Base-by-base conservation (phyloP, 1,140 invertebrate genomes). In the Rhopalosiphum padi region DNA sequence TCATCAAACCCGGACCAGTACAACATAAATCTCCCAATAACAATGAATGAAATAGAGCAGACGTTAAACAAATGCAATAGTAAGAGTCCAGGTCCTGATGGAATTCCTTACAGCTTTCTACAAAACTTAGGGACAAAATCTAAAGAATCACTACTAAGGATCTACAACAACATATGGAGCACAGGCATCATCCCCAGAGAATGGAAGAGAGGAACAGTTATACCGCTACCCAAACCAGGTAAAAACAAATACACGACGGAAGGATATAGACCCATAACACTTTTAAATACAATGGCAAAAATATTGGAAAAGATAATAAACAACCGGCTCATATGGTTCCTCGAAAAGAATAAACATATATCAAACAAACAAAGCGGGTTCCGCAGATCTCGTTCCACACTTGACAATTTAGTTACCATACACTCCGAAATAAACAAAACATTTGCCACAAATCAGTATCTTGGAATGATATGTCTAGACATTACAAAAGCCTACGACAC, bases 231-330 rank as follows among this genome's bases (percentile, higher is more conserved):
- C 1, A 68, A 68, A 68, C 83, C 83, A 41, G 35, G 37, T 43
- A 85, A 85, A 68, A 68, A 95, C 95, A 94, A 95, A 95, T 82
- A 94, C 95, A 53, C 95, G 95, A 93, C 96, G 96, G 86, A 96
- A 96, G 43, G 96, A 96, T 43, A 96, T 96, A 94, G 95, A 96
- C 95, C 96, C 96, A 95, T 96, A 96, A 97, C 95, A 96, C 95
- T 85, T 8, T 41, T 85, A 37, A 85, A 85, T 35, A 85, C 83
- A 37, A 85, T 85, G 83, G 22, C 35, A 41, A 85, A 85, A 85
- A 85, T 85, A 41, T 85, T 85, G 7, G 83, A 85, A 85, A 85
- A 85, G 51, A 23, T 53, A 53, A 53, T 53, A 53, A 53, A 53
- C 5, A 53, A 53, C 2, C 51, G 51, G 51, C 51, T 53, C 51